Base-by-base conservation (phyloP, 2,888 invertebrate species). In the Amiota minor region DNA sequence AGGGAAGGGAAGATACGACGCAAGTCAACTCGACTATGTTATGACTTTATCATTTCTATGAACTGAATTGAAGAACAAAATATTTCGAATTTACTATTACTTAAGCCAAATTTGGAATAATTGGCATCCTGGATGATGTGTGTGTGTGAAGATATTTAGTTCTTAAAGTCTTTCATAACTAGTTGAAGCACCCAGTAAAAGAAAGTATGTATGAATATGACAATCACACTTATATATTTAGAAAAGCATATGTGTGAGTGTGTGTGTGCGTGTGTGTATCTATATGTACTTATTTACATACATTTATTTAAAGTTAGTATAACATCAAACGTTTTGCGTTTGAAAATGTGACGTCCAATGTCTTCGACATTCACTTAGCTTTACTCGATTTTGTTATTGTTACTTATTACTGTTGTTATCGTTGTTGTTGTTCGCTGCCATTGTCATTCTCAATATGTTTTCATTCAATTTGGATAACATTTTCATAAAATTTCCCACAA, bases 401-500 rank as follows among this genome's bases (percentile, higher is more conserved):
- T 6, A 35, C 35, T 35, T 71, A 73, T 77, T 59, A 62, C 16
- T 75, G 46, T 4, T 64, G 49, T 56, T 18, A 56, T 18, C 72
- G 64, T 69, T 71, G 70, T 1, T 73, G 61, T 71, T 46, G 61
- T 61, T 53, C n/a, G 53, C 9, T 53, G 53, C 53, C 45, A 72
- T 70, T 49, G 59, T 20, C 23, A 16, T 45, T 59, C 61, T 87
- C 86, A 86, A 86, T 86, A 87, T 86, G 86, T 87, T 87, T 85
- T 81, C 84, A 83, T 82, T 86, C 86, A 82, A 86, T 87, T 87
- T 86, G 81, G 81, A 81, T 85, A 85, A 83, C 84, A 83, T 83
- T 85, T 85, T 83, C 83, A 85, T 83, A 85, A 85, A 83, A 83
- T 84, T 85, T 78, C 23, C 84, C 83, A 81, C 85, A 83, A 85